Base-by-base conservation (phyloP, 1,140 invertebrate genomes). In the Sycophila sp. region DNA sequence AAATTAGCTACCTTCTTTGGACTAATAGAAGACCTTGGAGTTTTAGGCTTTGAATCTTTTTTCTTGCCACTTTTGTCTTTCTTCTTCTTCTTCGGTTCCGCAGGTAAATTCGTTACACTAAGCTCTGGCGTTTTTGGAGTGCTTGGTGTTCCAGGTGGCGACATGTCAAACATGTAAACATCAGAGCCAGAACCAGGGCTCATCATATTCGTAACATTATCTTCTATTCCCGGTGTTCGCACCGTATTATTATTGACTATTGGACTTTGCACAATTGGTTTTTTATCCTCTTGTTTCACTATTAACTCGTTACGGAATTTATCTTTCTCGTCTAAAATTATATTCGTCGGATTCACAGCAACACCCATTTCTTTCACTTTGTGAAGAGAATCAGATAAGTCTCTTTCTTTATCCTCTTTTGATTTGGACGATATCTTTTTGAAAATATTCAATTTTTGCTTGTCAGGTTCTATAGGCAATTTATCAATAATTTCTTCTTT, bases 401-500 rank as follows among this genome's bases (percentile, higher is more conserved):
- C 68, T 56, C 34, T 58, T 75, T 91, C 90, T 84, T 92, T 93
- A 17, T 90, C 89, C 5, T 85, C 84, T 2, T 83, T 74, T 1
- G 84, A 77, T 86, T 93, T 93, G 49, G 92, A 91, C 59, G 92
- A 91, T 77, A 94, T 93, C 84, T 94, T 94, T 79, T 94, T 95
- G 75, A 95, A 94, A 78, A 95, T 94, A 85, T 94, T 94, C 26
- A 94, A 81, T 81, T 95, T 95, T 80, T 91, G 92, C 81, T 91
- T 92, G 79, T 94, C 92, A 1, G 93, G 93, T 81, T 94, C 93
- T 3, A 89, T 91, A 1, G 90, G 88, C 22, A 94, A 80, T 85
- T 94, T 94, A 76, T 90, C 91, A 40, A 91, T 87, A 24, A 76
- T 67, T 4, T 84, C 81, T 22, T 84, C 78, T 66, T 86, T 84